Evolutionary conservation across 2,888 invertebrate species (phyloP).

Genomic region (Morpho deidamia): DNA sequence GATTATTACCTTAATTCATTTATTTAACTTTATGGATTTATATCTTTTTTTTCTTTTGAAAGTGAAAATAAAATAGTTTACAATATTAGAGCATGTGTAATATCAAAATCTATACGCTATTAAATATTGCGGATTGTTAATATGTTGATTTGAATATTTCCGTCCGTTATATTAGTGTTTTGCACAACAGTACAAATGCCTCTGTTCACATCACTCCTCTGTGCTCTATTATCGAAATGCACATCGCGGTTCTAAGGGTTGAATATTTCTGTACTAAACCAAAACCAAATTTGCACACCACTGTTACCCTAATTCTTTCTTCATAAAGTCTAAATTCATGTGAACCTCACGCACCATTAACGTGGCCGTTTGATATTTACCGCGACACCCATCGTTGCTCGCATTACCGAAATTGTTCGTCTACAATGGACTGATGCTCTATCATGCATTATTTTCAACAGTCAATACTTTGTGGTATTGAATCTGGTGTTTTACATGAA

Average conservation of each 20-base stretch:
- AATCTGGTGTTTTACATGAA: background rate
- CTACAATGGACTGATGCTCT: slow-evolving; percentile 28
- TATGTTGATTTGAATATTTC: no score
- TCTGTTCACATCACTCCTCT: slow-evolving; percentile 33
- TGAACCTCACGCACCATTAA: background rate
- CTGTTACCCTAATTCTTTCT: slow-evolving; percentile 12
- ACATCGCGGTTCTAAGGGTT: slow-evolving; percentile 72
- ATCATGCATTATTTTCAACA: slow-evolving; percentile 10
- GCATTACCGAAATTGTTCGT: slow-evolving; percentile 59
- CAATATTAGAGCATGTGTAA: no score
- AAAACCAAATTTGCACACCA: slow-evolving; percentile 1
- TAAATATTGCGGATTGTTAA: no score
- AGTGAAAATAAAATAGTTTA: no score
- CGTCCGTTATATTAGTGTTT: background rate
- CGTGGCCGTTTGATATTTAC: slow-evolving; percentile 38
- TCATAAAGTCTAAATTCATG: slow-evolving; percentile 23
- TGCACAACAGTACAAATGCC: background rate
- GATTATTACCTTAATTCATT: no score
- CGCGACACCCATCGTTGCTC: slow-evolving; percentile 36
- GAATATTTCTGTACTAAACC: slow-evolving; percentile 48
- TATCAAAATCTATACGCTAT: no score
- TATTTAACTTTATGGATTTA: no score
- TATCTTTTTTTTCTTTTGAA: no score
- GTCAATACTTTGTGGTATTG: slow-evolving; percentile 1
- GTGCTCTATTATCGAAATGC: slow-evolving; percentile 67